phyloP scores from a whole-genome alignment of 64 coral and sea anemone species.

The Stylophora pistillata region DNA sequence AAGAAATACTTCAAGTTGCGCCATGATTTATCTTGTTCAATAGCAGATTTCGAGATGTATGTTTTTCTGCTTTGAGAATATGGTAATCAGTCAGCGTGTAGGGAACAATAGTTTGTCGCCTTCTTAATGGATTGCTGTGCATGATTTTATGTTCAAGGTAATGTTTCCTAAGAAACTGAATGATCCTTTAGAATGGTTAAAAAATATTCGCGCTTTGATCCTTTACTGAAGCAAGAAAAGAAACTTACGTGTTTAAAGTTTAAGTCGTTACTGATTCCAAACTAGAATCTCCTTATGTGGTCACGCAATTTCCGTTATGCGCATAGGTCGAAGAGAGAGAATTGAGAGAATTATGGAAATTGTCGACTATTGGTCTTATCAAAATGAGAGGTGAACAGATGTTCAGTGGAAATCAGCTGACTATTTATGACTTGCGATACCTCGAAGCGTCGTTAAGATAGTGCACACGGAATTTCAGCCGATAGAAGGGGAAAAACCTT shows the following conservation, averaged over 20 bases:
- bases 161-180: neutral
- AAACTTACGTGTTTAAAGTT: neutral
- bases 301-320: slow-evolving; percentile 30
- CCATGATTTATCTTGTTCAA: slow-evolving; percentile 45
- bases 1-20: neutral
- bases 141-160: neutral
- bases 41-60: neutral
- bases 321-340: neutral
- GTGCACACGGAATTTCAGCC: neutral
- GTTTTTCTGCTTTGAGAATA: slow-evolving; percentile 1
- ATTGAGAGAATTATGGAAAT: slow-evolving; percentile 20
- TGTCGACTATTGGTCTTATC: neutral
- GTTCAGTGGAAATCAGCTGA: slow-evolving; percentile 8
- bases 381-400: slow-evolving; percentile 5
- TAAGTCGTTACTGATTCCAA: neutral
- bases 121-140: neutral
- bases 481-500: neutral
- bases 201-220: no score
- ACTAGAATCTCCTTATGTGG: slow-evolving; percentile 10
- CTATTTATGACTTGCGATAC: slow-evolving; percentile 17
- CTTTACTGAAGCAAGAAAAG: neutral
- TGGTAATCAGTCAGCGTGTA: neutral
- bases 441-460: slow-evolving; percentile 1
- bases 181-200: no score
- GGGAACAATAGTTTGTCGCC: neutral